Percentiles rank a stretch among this genome's conserved stretches.
Conservation (phyloP, 1,140 invertebrate genomes). For the Bombus cullumanus region DNA sequence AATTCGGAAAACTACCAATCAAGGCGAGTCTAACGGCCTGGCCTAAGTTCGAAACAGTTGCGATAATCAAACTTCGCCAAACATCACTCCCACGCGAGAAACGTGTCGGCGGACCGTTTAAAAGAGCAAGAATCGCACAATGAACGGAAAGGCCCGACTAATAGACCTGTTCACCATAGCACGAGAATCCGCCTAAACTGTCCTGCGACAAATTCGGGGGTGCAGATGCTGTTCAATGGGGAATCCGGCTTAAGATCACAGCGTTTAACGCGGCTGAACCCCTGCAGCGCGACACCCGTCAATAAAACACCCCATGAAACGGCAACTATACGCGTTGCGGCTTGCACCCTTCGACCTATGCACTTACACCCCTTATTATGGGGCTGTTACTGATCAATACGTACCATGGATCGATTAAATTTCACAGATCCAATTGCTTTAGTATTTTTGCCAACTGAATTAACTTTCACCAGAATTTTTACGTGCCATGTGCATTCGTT, state of each 20-base stretch:
- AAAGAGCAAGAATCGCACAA: conserved; percentile 33
- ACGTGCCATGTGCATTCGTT: too few species aligned
- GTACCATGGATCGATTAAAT: background rate
- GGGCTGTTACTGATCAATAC: conserved; percentile 22
- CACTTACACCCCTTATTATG: background rate
- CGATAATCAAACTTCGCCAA: background rate
- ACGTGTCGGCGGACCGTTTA: conserved; percentile 6
- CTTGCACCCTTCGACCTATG: conserved; percentile 27
- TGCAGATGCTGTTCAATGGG: conserved; percentile 58
- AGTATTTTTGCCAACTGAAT: background rate
- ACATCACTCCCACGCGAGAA: background rate
- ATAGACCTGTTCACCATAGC: conserved; percentile 62
- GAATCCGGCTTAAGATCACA: conserved; percentile 75
- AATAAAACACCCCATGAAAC: conserved; percentile 76
- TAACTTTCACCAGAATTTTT: background rate
- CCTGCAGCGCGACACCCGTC: conserved; percentile 71
- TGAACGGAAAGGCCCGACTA: conserved; percentile 24
- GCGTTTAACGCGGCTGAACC: conserved; percentile 72
- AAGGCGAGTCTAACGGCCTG: too few species aligned
- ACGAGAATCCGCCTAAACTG: conserved; percentile 40
- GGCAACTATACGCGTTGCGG: conserved; percentile 72
- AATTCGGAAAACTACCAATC: too few species aligned
- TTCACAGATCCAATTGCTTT: background rate
- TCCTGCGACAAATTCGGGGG: conserved; percentile 5
- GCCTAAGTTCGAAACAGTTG: too few species aligned